Evolutionary conservation across 1,140 invertebrate genomes (phyloP).

Genomic region (Drepana arcuata): DNA sequence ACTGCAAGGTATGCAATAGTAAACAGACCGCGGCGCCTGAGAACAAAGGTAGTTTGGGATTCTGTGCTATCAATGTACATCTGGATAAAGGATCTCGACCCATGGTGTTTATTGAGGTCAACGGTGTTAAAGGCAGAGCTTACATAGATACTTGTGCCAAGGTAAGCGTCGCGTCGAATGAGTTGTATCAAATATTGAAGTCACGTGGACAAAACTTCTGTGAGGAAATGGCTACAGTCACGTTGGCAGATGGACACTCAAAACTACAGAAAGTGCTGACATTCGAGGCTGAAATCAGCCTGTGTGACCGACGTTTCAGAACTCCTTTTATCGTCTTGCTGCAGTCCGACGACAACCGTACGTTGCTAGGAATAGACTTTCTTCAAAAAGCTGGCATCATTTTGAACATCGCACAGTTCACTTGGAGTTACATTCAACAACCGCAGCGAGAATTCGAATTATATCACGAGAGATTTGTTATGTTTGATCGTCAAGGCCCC

Average conservation of each 20-base stretch:
- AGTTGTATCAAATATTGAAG: neutral
- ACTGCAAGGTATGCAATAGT: constrained; percentile 4
- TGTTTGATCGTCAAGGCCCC: neutral
- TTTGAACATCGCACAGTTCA: constrained; percentile 9
- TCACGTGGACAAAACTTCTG: neutral
- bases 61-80: neutral
- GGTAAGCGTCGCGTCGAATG: constrained; percentile 1
- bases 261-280: constrained; percentile 1
- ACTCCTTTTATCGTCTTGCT: constrained; percentile 11
- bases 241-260: constrained; percentile 6
- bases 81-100: constrained; percentile 1
- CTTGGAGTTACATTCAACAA: constrained; percentile 5
- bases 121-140: neutral
- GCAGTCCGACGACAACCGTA: constrained; percentile 5
- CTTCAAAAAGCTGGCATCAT: constrained; percentile 10
- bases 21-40: neutral
- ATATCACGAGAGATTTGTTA: constrained; percentile 3
- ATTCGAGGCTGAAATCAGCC: neutral
- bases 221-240: neutral
- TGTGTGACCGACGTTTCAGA: neutral
- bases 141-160: constrained; percentile 8
- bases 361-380: constrained; percentile 12
- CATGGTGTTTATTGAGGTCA: neutral
- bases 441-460: constrained; percentile 1
- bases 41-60: neutral